Percentiles rank a stretch among this genome's conserved stretches.
These are phyloP conservation scores for Oceanodroma tethys DNA, from an alignment of 2,113 vertebrate species.

Conservation along the genomic window DNA sequence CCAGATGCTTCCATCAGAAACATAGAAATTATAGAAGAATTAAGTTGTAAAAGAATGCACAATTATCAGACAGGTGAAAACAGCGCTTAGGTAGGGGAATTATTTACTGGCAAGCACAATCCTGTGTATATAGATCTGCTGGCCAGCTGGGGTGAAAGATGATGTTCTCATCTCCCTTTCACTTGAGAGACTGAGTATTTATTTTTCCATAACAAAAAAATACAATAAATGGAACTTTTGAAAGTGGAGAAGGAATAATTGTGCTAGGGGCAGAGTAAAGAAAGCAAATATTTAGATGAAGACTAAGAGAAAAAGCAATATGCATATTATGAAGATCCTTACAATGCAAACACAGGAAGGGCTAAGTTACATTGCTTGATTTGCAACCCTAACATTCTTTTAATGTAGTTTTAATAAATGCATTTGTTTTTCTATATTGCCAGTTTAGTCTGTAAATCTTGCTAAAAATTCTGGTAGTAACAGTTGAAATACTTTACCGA, in stretches of 20 bases:
- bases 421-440: neutral
- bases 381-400: neutral
- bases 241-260: neutral
- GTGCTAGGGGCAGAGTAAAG: neutral
- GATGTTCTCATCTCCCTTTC: neutral
- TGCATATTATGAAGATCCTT: neutral
- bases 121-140: neutral
- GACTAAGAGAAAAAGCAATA: neutral
- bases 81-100: neutral
- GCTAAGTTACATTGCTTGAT: neutral
- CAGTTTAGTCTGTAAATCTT: neutral
- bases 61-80: neutral
- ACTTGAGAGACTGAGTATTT: neutral
- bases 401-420: neutral
- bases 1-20: neutral
- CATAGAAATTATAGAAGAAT: neutral
- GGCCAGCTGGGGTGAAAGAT: neutral
- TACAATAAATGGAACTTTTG: neutral
- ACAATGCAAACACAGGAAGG: neutral
- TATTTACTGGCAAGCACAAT: neutral
- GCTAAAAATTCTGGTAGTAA: neutral
- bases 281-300: neutral
- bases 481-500: neutral
- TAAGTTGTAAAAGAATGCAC: neutral
- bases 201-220: neutral